Evolutionary conservation across 2,113 vertebrate genomes (phyloP).

Genomic region (Coptodon rendalli): DNA sequence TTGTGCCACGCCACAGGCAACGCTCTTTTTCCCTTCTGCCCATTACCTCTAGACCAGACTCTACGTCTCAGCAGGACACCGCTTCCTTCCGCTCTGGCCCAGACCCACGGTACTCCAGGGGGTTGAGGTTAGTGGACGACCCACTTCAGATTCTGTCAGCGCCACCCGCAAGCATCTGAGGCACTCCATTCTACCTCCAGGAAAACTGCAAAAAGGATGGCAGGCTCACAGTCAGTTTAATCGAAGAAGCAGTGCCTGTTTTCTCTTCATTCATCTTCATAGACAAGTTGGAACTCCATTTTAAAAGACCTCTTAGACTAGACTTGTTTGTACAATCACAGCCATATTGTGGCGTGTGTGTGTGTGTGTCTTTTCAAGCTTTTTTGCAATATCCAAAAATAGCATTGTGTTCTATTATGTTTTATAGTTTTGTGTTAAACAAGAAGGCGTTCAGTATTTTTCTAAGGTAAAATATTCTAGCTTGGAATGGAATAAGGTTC

Average conservation of each 20-base stretch:
- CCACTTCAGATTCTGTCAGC: constrained; percentile 44
- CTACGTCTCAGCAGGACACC: constrained; percentile 39
- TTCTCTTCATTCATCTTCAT: neutral
- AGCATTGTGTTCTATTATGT: neutral
- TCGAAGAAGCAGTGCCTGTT: neutral
- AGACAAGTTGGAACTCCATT: neutral
- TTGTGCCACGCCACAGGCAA: constrained; percentile 58
- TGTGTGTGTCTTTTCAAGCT: neutral
- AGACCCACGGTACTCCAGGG: constrained; percentile 23
- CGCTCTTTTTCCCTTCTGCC: constrained; percentile 24
- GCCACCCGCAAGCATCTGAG: constrained; percentile 19
- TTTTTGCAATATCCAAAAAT: neutral
- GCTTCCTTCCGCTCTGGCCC: constrained; percentile 28
- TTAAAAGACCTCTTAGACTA: neutral
- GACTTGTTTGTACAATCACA: neutral
- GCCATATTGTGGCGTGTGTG: neutral
- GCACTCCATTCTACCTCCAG: constrained; percentile 1
- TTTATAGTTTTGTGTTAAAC: neutral
- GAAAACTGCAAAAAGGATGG: constrained; percentile 6
- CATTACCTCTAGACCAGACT: constrained; percentile 59
- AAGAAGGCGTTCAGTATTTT: neutral
- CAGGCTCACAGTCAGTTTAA: neutral
- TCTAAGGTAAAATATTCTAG: neutral
- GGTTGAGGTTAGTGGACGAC: constrained; percentile 39
- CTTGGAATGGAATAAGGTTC: constrained; percentile 9